phyloP scores from a whole-genome alignment of 2,888 invertebrate genomes.

The Oxyteleia sp. region DNA sequence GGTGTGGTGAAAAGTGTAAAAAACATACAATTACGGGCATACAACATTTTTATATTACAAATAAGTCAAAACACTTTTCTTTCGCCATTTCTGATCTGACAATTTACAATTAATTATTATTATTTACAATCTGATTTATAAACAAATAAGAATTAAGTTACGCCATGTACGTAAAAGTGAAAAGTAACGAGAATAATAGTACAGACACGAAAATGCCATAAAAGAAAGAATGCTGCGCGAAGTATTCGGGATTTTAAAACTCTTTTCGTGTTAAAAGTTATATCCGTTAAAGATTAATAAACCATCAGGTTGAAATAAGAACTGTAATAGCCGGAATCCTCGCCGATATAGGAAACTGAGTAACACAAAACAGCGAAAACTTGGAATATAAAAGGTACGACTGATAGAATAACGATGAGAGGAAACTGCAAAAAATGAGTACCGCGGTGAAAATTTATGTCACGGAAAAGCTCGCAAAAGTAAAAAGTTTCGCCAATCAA shows the following conservation, averaged over 20 bases:
- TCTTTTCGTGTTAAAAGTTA: slow-evolving; percentile 84
- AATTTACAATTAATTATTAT: too few species aligned
- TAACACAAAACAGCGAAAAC: slow-evolving; percentile 44
- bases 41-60: too few species aligned
- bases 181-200: slow-evolving; percentile 13
- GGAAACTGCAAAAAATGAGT: slow-evolving; percentile 34
- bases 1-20: too few species aligned
- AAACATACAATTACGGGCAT: too few species aligned
- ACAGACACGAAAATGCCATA: slow-evolving; percentile 29
- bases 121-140: neutral
- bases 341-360: slow-evolving; percentile 36
- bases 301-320: slow-evolving; percentile 81
- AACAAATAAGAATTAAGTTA: slow-evolving; percentile 9
- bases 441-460: slow-evolving; percentile 20
- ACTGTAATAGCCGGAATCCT: slow-evolving; percentile 78
- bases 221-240: slow-evolving; percentile 19
- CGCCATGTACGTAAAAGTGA: neutral
- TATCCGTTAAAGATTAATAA: slow-evolving; percentile 85
- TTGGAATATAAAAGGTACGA: slow-evolving; percentile 45
- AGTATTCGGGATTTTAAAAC: slow-evolving; percentile 82
- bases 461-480: neutral
- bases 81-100: too few species aligned
- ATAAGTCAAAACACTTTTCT: too few species aligned
- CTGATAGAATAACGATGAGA: slow-evolving; percentile 41
- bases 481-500: neutral